Percentiles rank a stretch among this genome's conserved stretches.
Evolutionary conservation across 2,797 vertebrate genomes (phyloP).

Genomic region (Manis pentadactyla): DNA sequence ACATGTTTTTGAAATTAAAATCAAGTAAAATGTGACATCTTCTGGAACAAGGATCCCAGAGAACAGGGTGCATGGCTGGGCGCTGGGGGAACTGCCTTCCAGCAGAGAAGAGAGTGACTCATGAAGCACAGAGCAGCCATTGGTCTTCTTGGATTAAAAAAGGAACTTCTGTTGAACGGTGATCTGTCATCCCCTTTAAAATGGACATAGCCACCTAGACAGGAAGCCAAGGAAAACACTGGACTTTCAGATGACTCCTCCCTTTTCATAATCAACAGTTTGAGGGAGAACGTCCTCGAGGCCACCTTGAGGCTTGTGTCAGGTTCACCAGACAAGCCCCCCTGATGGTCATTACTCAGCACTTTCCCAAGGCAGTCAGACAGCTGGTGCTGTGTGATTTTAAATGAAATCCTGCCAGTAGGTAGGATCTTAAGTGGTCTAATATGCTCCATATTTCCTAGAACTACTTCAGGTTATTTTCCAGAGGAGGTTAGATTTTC

Average conservation of each 20-base stretch:
- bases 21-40: not conserved
- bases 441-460: fast-evolving
- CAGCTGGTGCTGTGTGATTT: fast-evolving
- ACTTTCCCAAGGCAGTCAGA: too few species aligned
- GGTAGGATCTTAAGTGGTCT: fast-evolving
- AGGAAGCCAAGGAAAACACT: not conserved
- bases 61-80: too few species aligned
- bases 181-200: not conserved
- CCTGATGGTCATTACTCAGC: fast-evolving
- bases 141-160: not conserved
- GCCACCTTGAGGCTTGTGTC: not conserved
- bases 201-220: not conserved
- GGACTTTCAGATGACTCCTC: not conserved
- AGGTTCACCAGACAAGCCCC: fast-evolving
- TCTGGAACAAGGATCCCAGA: not conserved
- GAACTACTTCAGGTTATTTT: not conserved
- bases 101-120: not conserved
- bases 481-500: not conserved
- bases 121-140: not conserved
- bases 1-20: not conserved
- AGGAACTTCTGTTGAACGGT: not conserved
- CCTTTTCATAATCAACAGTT: fast-evolving
- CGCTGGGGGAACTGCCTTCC: not conserved
- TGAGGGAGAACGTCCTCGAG: not conserved
- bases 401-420: too few species aligned